A percentile compares a stretch with the other conserved stretches of the same genome.
phyloP scores from a whole-genome alignment of 2,797 vertebrate genomes.

The Steatocranus sp. region DNA sequence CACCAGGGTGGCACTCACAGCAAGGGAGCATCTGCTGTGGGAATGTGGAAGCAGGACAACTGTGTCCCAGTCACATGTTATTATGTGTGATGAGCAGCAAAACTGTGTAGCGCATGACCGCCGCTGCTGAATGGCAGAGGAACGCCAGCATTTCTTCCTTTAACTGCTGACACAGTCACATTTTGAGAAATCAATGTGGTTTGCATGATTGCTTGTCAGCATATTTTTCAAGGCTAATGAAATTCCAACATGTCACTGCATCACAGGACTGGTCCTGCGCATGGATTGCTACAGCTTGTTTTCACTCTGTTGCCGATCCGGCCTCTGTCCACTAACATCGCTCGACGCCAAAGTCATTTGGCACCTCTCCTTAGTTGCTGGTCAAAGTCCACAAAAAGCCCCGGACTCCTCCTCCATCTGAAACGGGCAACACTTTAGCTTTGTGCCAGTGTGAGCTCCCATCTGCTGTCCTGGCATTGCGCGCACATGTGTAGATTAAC shows the following conservation, averaged over 20 bases:
- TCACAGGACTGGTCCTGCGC: background rate
- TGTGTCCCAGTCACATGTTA: conserved; percentile 57
- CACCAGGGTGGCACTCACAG: conserved; percentile 41
- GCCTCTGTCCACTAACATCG: background rate
- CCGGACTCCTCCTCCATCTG: conserved; percentile 28
- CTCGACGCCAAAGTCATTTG: conserved; percentile 37
- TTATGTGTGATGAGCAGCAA: conserved; percentile 50
- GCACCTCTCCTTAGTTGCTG: conserved; percentile 8
- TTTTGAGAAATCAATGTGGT: conserved; percentile 38
- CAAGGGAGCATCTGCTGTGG: conserved; percentile 69
- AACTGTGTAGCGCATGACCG: background rate
- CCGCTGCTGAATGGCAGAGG: background rate
- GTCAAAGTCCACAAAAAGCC: conserved; percentile 29
- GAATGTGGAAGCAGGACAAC: conserved; percentile 54
- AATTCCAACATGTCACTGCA: conserved; percentile 3
- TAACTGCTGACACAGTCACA: conserved; percentile 41
- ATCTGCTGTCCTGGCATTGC: conserved; percentile 67
- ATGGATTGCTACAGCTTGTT: background rate
- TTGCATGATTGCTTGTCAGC: conserved; percentile 37
- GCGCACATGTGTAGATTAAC: conserved; percentile 40
- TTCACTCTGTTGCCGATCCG: background rate
- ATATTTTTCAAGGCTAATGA: conserved; percentile 27
- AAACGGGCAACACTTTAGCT: conserved; percentile 54
- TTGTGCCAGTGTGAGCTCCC: conserved; percentile 46
- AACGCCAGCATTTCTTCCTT: background rate